Evolutionary conservation across 2,113 vertebrate genomes (phyloP), one percentile per base, ranked within the genome.

Genomic region (Silurus asotus): DNA sequence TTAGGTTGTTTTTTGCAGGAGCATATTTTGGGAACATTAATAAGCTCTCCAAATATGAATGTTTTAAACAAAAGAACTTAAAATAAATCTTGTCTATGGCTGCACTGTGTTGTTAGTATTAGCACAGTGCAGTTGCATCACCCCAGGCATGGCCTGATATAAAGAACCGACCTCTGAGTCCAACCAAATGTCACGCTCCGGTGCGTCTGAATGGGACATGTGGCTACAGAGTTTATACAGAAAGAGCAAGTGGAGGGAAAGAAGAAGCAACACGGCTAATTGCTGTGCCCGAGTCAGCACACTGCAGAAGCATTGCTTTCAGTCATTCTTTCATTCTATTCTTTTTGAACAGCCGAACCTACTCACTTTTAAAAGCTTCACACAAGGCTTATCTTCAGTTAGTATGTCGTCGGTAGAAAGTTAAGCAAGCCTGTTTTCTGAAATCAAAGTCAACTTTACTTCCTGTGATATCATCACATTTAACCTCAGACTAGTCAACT

Each of bases 181-280:
- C 55, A 79, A 58, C 56, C 56, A 61, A 80, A 80, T 80, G 77
- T 61, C 77, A 58, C 8, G 56, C 55, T 25, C 23, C 45, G 67
- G 49, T 82, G 62, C 45, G 9, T 67, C 48, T 82, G 48, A 82
- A 82, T 67, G 62, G 69, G 81, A 69, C 62, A 89, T 88, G 89
- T 87, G 85, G 89, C 64, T 76, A 75, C 72, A 53, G 74, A 55
- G 74, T 58, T 58, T 78, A n/a, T 2, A 76, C 53, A 81, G 19
- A 80, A 83, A 87, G 91, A 90, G 88, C 65, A 45, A 58, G 48
- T 23, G 23, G 23, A n/a, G 20, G 74, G 23, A 75, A 64, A 85
- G 59, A 64, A 17, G 37, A 78, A 65, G 23, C 83, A 77, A 55
- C 20, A 28, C 6, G 11, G 37, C 58, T 61, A 62, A 81, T 61